Evolutionary conservation across 2,113 vertebrate genomes (phyloP).

Genomic region (Elephantulus edwardii): DNA sequence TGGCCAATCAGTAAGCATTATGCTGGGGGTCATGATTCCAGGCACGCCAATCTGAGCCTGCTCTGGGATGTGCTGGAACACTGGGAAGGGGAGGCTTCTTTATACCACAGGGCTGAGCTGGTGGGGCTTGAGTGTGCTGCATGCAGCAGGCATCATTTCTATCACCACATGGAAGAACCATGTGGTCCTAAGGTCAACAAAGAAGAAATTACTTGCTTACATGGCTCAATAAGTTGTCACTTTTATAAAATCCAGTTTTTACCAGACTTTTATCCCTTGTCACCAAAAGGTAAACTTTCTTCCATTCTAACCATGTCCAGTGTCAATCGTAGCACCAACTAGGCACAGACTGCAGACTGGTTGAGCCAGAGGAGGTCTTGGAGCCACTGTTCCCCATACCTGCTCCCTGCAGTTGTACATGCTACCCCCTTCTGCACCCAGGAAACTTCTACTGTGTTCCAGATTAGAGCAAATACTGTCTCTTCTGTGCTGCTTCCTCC

Average conservation of each 20-base stretch:
- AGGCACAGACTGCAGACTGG: not conserved
- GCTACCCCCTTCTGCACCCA: not conserved
- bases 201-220: not conserved
- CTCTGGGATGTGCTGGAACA: not conserved
- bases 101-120: not conserved
- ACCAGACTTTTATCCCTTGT: not conserved
- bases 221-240: not conserved
- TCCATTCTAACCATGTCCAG: not conserved
- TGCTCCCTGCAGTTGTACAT: not conserved
- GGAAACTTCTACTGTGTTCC: not conserved
- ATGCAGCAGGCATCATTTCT: not conserved
- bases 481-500: not conserved
- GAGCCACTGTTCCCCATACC: not conserved
- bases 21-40: not conserved
- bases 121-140: not conserved
- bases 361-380: not conserved
- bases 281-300: not conserved
- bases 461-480: not conserved
- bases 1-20: not conserved
- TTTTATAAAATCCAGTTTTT: not conserved
- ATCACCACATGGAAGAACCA: not conserved
- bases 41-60: not conserved
- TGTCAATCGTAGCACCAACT: not conserved
- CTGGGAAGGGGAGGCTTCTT: too few relatives aligned
- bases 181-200: not conserved